phyloP scores from a whole-genome alignment of 2,113 vertebrate species.

The Scophthalmus maximus region DNA sequence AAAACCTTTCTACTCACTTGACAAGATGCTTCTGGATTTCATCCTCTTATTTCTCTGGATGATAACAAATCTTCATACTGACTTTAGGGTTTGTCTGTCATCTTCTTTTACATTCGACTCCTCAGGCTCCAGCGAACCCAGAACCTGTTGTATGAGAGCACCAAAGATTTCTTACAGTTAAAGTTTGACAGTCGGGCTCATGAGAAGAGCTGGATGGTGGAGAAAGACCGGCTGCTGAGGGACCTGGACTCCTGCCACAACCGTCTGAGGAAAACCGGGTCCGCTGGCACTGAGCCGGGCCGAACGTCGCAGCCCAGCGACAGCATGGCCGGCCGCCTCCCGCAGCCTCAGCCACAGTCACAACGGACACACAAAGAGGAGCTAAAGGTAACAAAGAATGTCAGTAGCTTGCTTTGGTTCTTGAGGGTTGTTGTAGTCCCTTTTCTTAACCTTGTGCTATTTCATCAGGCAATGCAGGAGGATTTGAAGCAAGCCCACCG shows the following conservation, averaged over 20 bases:
- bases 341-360: slow-evolving; percentile 60
- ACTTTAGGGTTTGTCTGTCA: background rate
- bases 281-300: slow-evolving; percentile 35
- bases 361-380: slow-evolving; percentile 81
- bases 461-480: slow-evolving; percentile 85
- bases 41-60: background rate
- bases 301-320: slow-evolving; percentile 30
- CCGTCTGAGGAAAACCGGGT: slow-evolving; percentile 60
- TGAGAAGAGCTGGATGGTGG: slow-evolving; percentile 93
- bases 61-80: background rate
- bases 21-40: background rate
- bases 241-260: slow-evolving; percentile 81
- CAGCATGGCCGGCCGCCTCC: slow-evolving; percentile 34
- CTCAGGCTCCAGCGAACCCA: slow-evolving; percentile 89
- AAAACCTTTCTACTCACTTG: background rate
- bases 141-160: slow-evolving; percentile 91
- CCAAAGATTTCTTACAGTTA: slow-evolving; percentile 91
- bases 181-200: slow-evolving; percentile 87
- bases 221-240: slow-evolving; percentile 90
- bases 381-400: slow-evolving; percentile 82
- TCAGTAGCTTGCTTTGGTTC: background rate
- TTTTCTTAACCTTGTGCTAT: background rate
- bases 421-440: too few relatives aligned
- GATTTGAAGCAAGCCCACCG: slow-evolving; percentile 87
- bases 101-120: background rate